Conservation (phyloP, 2,113 vertebrate genomes). For the Stomatorhinus ivindoensis region DNA sequence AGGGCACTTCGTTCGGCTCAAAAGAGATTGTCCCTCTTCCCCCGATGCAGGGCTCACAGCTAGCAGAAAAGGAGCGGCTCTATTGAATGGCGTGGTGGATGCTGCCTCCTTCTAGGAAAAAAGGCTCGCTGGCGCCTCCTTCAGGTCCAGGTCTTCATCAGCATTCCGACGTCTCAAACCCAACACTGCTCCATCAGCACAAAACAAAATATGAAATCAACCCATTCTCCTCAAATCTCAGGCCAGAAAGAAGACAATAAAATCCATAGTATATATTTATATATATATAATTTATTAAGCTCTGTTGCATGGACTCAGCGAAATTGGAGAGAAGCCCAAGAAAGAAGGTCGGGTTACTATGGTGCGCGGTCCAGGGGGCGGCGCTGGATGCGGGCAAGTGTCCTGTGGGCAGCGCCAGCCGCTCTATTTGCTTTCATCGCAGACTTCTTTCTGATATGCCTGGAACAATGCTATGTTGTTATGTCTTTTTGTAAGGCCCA, state of each 20-base stretch:
- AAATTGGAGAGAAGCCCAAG: slow-evolving; percentile 30
- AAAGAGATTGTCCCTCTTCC: background rate
- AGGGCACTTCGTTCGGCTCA: background rate
- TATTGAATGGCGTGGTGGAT: no score
- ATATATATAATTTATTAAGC: slow-evolving; percentile 43
- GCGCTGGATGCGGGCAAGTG: slow-evolving; percentile 26
- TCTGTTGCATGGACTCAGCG: slow-evolving; percentile 33
- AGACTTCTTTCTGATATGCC: background rate
- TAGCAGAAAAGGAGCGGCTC: no score
- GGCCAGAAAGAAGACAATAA: slow-evolving; percentile 10
- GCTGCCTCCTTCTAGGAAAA: background rate
- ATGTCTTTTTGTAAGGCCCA: background rate
- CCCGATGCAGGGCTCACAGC: background rate
- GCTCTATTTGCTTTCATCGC: slow-evolving; percentile 10
- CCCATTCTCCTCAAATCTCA: slow-evolving; percentile 36
- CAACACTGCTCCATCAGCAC: slow-evolving; percentile 37
- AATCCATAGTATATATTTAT: slow-evolving; percentile 29
- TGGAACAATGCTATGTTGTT: background rate
- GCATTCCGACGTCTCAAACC: slow-evolving; percentile 38
- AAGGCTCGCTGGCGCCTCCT: slow-evolving; percentile 10
- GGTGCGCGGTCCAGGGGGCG: slow-evolving; percentile 17
- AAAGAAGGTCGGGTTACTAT: slow-evolving; percentile 30
- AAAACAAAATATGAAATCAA: slow-evolving; percentile 32
- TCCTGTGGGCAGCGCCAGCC: slow-evolving; percentile 32
- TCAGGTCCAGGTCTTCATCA: slow-evolving; percentile 29